Conservation (phyloP, 2,797 vertebrate genomes). For the Phaenicophaeus curvirostris region DNA sequence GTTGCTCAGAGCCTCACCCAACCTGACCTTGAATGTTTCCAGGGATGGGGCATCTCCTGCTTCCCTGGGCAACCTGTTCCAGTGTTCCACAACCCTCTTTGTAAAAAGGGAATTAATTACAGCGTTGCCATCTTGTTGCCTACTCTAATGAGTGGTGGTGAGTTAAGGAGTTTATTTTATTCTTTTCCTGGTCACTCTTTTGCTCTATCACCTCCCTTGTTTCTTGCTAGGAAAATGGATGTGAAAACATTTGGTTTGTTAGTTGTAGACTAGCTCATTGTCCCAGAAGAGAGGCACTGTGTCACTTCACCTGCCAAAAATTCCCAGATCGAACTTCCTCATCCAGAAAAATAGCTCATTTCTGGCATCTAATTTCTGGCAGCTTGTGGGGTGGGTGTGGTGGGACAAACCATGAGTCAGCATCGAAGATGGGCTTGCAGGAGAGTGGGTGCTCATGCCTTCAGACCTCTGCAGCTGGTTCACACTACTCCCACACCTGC, state of each 20-base stretch:
- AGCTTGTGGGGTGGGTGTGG: not conserved
- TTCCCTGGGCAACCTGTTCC: no score
- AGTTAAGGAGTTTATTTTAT: not conserved
- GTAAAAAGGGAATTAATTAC: not conserved
- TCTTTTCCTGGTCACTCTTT: not conserved
- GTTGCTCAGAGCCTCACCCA: no score
- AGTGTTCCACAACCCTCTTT: no score
- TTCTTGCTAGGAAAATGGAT: not conserved
- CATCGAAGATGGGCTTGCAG: not conserved
- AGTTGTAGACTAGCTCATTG: not conserved
- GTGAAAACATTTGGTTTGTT: not conserved
- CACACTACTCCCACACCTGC: not conserved
- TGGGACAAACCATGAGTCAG: not conserved
- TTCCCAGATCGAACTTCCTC: not conserved
- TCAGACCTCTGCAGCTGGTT: not conserved
- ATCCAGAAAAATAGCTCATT: rapidly evolving
- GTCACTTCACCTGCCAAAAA: not conserved
- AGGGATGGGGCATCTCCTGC: no score
- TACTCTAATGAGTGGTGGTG: not conserved
- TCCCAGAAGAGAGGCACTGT: not conserved
- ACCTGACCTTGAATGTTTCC: no score
- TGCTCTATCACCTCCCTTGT: not conserved
- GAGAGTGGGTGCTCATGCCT: not conserved
- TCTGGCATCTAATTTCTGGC: not conserved
- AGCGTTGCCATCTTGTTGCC: not conserved